phyloP scores from a whole-genome alignment of 2,797 vertebrate genomes.

The Rhadinocentrus ornatus region DNA sequence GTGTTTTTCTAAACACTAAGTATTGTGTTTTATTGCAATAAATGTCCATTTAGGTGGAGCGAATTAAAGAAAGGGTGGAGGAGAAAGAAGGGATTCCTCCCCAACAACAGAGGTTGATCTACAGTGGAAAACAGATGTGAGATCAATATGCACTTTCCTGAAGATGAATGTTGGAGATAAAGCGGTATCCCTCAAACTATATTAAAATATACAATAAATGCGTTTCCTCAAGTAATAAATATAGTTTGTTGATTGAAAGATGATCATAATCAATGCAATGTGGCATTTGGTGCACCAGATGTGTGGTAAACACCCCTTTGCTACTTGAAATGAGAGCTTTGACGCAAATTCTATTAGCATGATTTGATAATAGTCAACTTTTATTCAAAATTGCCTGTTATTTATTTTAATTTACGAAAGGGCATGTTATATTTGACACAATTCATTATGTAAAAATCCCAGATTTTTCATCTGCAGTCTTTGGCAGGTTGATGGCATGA shows the following conservation, averaged over 20 bases:
- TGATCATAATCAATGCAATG: background rate
- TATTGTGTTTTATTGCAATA: background rate
- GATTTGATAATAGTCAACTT: background rate
- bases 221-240: background rate
- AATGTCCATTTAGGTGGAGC: conserved; percentile 85
- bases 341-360: background rate
- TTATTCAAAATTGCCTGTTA: background rate
- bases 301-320: background rate
- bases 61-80: conserved; percentile 95
- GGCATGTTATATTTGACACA: background rate
- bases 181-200: background rate
- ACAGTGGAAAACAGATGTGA: conserved; percentile 96
- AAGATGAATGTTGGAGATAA: background rate
- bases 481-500: background rate
- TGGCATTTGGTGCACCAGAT: no score
- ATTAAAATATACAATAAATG: background rate
- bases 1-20: background rate
- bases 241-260: background rate
- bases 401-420: background rate
- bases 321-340: no score
- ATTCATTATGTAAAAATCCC: background rate
- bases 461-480: background rate
- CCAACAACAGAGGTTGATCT: conserved; percentile 94
- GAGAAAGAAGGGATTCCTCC: conserved; percentile 96
- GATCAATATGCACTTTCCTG: background rate